Evolutionary conservation across 1,140 invertebrate species (phyloP), one percentile per base, ranked within the genome.

Genomic region (Aphelenchoides fujianensis): DNA sequence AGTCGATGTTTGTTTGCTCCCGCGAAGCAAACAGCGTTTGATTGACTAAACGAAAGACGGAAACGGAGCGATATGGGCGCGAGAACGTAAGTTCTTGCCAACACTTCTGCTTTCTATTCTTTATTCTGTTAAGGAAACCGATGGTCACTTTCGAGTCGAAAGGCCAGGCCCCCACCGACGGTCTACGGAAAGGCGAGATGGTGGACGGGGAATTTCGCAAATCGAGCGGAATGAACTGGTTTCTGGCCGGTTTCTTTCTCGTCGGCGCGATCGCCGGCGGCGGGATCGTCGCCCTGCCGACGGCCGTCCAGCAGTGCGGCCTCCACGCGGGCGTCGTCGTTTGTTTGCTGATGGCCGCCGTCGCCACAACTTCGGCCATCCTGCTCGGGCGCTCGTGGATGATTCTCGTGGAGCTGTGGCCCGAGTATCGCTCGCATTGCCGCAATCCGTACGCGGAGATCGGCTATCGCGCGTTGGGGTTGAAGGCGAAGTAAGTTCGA

Each of bases 191-290:
- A n/a, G 41, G 41, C 41, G 41, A 48, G 23, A 48, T 48, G 41
- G 23, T 48, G 12, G 23, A 48, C 41, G 41, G 41, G 12, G 41
- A 48, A 23, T 48, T 48, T 48, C 12, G 12, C 12, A 48, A 48
- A 23, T 48, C 41, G 12, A 52, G 69, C 70, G 72, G 72, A 7
- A 23, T 74, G 32, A 31, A 67, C 30, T 75, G 74, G 74, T n/a
- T 79, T 48, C 5, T 75, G 2, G 70, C 75, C 7, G 74, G 59
- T 41, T 72, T 75, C 28, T 89, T 91, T 77, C 88, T 91, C 28
- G 88, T 89, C 3, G 90, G 89, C 0, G 90, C 91, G 82, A 90
- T 91, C 87, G 90, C 90, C 0, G 90, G 91, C 27, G 90, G 89
- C 74, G 71, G 34, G 1, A 88, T 91, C 3, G 84, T 91, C 52